Evolutionary conservation across 1,140 invertebrate species (phyloP), one percentile per base, ranked within the genome.

Genomic region (Macrocentrus cingulum): DNA sequence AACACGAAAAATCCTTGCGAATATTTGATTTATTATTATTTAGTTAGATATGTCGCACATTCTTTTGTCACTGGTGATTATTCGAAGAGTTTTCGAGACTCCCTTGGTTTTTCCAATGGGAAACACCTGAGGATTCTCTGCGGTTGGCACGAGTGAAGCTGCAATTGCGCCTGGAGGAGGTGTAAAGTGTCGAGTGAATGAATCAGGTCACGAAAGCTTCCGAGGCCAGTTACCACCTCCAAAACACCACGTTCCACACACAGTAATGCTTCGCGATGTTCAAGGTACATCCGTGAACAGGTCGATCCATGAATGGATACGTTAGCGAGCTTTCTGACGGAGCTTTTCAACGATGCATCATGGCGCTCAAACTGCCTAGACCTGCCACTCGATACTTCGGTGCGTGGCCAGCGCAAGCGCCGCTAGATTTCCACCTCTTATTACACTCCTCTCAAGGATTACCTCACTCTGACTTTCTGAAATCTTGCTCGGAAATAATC

Each of bases 221-320:
- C 2, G 29, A n/a, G n/a, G 15, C 45, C 11, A 49, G 29, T 8
- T 23, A 22, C 20, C 29, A 32, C 46, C 34, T 19, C 32, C 22
- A 37, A 60, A 60, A 42, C 49, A 37, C 22, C 42, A 55, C 58
- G 19, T 45, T 45, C 37, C 15, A 19, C 11, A 18, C 22, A 54
- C 44, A 36, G 49, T 50, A 15, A 54, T 29, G 19, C 37, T 42
- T 59, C 49, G 25, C 20, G 57, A 57, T 42, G 53, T 61, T 51
- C 49, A 53, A 61, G 42, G 52, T 36, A 51, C 8, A 20, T 55
- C 45, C 61, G 42, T 61, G 61, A 59, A 64, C 23, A 54, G 45
- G 58, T 62, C 61, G 54, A 60, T 62, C 62, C 59, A 72, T 72
- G 69, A 74, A 74, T 73, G 70, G 60, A 64, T 45, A 59, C 61